phyloP scores from a whole-genome alignment of 2,888 invertebrate genomes.

The Aleiodes alternator region DNA sequence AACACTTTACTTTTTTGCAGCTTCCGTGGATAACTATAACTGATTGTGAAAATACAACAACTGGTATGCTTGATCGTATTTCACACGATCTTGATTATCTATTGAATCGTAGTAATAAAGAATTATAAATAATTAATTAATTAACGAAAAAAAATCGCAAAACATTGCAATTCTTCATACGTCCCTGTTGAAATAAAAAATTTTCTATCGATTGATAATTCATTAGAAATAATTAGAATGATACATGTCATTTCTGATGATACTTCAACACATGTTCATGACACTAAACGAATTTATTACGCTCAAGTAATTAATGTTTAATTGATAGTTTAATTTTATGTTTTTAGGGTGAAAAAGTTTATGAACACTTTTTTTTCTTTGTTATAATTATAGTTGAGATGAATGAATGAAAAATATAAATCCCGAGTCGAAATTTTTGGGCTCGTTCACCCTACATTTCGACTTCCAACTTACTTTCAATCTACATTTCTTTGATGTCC shows the following conservation, averaged over 20 bases:
- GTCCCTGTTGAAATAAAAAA: neutral
- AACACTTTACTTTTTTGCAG: too few species aligned
- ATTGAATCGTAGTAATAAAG: constrained; percentile 79
- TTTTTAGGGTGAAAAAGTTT: too few species aligned
- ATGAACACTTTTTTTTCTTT: too few species aligned
- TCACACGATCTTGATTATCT: constrained; percentile 89
- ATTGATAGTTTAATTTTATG: constrained; percentile 22
- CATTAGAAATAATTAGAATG: too few species aligned
- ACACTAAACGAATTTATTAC: constrained; percentile 26
- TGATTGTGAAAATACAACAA: constrained; percentile 61
- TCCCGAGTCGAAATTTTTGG: too few species aligned
- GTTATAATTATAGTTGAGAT: too few species aligned
- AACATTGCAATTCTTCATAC: too few species aligned
- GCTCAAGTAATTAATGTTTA: constrained; percentile 11
- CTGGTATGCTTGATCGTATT: constrained; percentile 86
- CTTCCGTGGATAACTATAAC: constrained; percentile 62
- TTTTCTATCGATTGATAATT: neutral
- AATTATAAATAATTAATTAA: constrained; percentile 48
- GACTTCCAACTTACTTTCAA: too few species aligned
- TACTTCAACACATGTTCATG: constrained; percentile 9
- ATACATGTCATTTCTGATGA: constrained; percentile 43
- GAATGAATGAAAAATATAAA: too few species aligned
- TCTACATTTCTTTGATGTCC: too few species aligned
- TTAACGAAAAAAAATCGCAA: neutral
- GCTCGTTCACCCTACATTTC: too few species aligned